Evolutionary conservation across 2,888 invertebrate species (phyloP).

Genomic region (Zonitis immaculata): DNA sequence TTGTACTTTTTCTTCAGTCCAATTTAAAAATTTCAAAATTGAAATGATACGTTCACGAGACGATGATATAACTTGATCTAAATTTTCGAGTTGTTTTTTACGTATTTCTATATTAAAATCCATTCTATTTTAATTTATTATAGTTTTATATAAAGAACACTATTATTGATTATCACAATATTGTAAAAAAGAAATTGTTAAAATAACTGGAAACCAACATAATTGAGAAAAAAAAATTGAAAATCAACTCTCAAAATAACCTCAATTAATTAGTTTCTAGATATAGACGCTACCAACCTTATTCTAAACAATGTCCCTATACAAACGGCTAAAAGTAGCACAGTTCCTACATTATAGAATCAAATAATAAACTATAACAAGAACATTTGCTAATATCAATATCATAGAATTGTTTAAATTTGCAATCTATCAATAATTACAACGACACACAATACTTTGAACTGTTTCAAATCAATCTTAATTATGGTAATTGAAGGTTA

Average conservation of each 20-base stretch:
- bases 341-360: too few relatives aligned
- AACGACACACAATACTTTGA: too few relatives aligned
- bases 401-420: too few relatives aligned
- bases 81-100: constrained; percentile 45
- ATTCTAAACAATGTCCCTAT: too few relatives aligned
- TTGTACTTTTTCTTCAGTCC: constrained; percentile 39
- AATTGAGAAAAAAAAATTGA: background rate
- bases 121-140: constrained; percentile 27
- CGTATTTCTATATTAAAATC: constrained; percentile 46
- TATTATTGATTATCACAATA: background rate
- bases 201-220: background rate
- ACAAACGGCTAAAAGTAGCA: background rate
- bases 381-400: too few relatives aligned
- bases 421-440: too few relatives aligned
- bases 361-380: too few relatives aligned
- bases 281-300: background rate
- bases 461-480: too few relatives aligned
- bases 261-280: background rate
- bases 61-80: constrained; percentile 44
- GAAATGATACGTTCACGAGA: constrained; percentile 42
- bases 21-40: constrained; percentile 40
- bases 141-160: background rate
- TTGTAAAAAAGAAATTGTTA: background rate
- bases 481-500: too few relatives aligned
- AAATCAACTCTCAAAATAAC: background rate